Conservation (phyloP, 2,888 invertebrate species). For the Tiliacea citrago region DNA sequence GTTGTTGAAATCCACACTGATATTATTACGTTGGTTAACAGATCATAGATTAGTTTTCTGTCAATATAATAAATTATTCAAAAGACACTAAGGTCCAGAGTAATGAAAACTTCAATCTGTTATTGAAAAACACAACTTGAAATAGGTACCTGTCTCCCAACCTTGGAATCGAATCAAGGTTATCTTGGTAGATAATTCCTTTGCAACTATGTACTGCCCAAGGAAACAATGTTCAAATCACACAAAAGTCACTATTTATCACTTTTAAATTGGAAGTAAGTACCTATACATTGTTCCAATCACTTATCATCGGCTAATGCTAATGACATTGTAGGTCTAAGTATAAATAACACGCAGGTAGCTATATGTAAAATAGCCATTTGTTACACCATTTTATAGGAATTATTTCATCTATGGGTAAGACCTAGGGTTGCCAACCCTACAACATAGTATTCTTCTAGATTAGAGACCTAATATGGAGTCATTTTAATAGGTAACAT, state of each 20-base stretch:
- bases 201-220: not conserved
- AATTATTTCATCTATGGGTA: not conserved
- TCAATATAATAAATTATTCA: no score
- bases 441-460: no score
- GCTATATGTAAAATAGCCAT: not conserved
- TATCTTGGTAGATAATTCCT: not conserved
- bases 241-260: not conserved
- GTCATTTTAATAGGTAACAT: no score
- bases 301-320: constrained; percentile 12
- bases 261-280: not conserved
- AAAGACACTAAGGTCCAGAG: no score
- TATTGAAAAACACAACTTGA: not conserved
- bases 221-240: not conserved
- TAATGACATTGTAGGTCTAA: not conserved
- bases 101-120: not conserved
- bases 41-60: no score
- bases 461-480: no score
- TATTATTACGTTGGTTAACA: no score
- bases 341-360: not conserved
- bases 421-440: not conserved
- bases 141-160: not conserved
- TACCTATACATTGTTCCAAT: not conserved
- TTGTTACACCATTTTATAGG: not conserved
- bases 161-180: not conserved
- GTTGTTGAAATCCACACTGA: no score